Evolutionary conservation across 2,113 vertebrate species (phyloP).

Genomic region (Hiodon tergisus): DNA sequence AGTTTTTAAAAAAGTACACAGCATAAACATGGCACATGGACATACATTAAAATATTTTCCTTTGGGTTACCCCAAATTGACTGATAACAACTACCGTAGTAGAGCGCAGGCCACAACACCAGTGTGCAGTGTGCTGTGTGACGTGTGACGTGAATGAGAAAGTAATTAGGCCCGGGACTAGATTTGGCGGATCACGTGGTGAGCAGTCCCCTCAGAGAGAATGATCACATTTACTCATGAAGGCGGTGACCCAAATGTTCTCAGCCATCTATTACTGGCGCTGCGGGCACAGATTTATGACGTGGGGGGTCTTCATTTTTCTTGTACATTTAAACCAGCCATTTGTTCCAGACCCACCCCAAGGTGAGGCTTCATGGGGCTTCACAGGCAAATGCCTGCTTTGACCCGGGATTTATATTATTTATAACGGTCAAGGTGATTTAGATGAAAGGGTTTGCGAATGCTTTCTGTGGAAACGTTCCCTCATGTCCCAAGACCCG

Average conservation of each 20-base stretch:
- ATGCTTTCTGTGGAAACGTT: conserved; percentile 35
- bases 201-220: not conserved
- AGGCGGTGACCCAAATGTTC: conserved; percentile 2
- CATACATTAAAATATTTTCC: not conserved
- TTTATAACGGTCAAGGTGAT: conserved; percentile 45
- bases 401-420: conserved; percentile 48
- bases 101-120: no score
- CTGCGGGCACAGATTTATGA: conserved; percentile 28
- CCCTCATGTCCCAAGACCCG: conserved; percentile 30
- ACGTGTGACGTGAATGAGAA: no score
- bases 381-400: conserved; percentile 37
- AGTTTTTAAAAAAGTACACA: no score
- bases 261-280: not conserved
- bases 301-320: conserved; percentile 27
- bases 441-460: conserved; percentile 37
- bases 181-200: not conserved
- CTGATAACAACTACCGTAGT: no score
- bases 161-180: no score
- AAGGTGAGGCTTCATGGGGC: conserved; percentile 21
- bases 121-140: no score
- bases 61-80: no score
- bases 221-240: conserved; percentile 4
- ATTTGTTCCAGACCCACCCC: conserved; percentile 23
- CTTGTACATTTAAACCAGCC: conserved; percentile 40
- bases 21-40: no score